Conservation (phyloP, 2,888 invertebrate species). For the Melipona beecheii region DNA sequence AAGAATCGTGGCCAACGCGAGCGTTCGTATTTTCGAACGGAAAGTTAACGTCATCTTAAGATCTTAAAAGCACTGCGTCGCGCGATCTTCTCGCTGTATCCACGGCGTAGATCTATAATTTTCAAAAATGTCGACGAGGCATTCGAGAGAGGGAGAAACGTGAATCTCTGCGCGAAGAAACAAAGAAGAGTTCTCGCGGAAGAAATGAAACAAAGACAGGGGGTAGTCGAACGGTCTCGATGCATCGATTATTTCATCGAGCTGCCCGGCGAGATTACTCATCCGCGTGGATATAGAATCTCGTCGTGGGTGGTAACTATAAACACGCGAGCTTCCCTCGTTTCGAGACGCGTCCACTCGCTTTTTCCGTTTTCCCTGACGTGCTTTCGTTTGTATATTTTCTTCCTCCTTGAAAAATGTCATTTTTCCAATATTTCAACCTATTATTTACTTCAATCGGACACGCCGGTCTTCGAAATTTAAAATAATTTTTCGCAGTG, state of each 20-base stretch:
- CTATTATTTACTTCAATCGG: too few species aligned
- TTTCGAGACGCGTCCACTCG: constrained; percentile 36
- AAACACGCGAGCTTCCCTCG: constrained; percentile 43
- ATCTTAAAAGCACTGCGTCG: neutral
- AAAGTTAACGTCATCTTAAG: constrained; percentile 25
- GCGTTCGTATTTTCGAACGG: constrained; percentile 10
- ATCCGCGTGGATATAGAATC: constrained; percentile 54
- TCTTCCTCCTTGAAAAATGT: neutral
- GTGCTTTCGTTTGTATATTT: neutral
- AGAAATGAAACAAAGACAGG: neutral
- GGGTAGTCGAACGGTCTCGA: constrained; percentile 52
- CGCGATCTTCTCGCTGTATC: too few species aligned
- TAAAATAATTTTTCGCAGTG: neutral
- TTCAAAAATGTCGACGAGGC: too few species aligned
- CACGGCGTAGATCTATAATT: neutral
- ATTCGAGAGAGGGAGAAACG: neutral
- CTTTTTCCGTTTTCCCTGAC: neutral
- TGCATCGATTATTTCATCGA: constrained; percentile 57
- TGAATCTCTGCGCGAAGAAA: neutral
- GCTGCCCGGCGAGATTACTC: constrained; percentile 51
- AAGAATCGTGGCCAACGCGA: constrained; percentile 35
- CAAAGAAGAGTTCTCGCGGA: neutral
- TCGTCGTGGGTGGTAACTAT: constrained; percentile 52
- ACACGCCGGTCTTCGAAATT: too few species aligned
- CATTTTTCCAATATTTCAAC: neutral